These are phyloP conservation scores for Liasis olivaceus DNA, from an alignment of 2,797 vertebrate species.

Conservation along the genomic window DNA sequence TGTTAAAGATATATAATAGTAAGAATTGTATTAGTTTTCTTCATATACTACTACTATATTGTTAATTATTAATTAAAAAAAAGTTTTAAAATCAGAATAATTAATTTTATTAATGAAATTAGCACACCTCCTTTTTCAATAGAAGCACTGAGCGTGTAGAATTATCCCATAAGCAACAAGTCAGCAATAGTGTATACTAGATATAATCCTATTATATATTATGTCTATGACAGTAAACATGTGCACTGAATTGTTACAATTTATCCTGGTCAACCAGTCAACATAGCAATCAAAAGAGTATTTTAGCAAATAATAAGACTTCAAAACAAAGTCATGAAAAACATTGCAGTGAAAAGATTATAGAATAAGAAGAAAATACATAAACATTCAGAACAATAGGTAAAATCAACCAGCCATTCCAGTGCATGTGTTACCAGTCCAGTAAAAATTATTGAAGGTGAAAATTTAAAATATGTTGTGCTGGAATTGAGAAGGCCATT, in stretches of 20 bases:
- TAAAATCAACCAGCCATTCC: neutral
- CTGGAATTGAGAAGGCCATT: neutral
- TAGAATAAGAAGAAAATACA: neutral
- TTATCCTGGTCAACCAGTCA: neutral
- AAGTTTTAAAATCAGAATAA: neutral
- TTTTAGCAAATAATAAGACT: neutral
- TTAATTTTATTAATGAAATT: neutral
- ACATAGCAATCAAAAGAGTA: neutral
- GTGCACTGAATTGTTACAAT: neutral
- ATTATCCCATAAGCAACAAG: neutral
- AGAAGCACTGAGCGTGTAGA: neutral
- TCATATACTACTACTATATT: neutral
- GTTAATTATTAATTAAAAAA: neutral
- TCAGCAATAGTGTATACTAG: neutral
- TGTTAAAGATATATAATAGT: neutral
- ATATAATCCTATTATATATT: neutral
- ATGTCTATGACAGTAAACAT: neutral
- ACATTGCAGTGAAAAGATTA: neutral
- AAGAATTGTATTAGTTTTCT: neutral
- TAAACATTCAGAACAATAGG: neutral
- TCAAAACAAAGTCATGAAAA: neutral
- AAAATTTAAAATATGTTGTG: neutral
- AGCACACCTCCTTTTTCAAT: neutral
- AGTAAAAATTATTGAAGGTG: too few relatives aligned
- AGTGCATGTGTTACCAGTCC: neutral